These are phyloP conservation scores for Bugula neritina DNA, from an alignment of 2,888 invertebrate species.

Conservation along the genomic window DNA sequence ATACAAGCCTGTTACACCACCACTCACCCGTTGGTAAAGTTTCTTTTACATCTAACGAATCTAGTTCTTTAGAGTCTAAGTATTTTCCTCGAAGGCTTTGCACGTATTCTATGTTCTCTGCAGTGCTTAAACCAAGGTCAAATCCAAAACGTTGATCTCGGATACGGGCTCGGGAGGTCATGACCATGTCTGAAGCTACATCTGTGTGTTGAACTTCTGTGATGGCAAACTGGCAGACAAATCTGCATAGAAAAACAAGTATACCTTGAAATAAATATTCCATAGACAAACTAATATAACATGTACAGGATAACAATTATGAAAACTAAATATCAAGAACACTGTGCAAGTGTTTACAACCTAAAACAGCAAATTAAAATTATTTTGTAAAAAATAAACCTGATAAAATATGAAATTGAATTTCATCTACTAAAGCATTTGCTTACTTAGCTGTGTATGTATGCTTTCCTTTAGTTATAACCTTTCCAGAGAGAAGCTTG, in stretches of 20 bases:
- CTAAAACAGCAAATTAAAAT: too few species aligned
- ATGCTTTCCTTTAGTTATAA: background rate
- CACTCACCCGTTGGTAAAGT: background rate
- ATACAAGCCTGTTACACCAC: too few species aligned
- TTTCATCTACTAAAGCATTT: too few species aligned
- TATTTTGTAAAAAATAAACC: too few species aligned
- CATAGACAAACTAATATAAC: background rate
- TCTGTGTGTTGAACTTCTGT: constrained; percentile 58
- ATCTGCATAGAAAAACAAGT: constrained; percentile 40
- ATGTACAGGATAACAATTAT: background rate
- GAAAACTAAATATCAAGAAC: too few species aligned
- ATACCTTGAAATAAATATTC: too few species aligned
- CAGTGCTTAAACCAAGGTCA: background rate
- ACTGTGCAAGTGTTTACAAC: too few species aligned
- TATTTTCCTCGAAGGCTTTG: background rate
- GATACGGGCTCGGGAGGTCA: background rate
- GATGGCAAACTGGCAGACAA: constrained; percentile 64
- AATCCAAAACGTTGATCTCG: constrained; percentile 2
- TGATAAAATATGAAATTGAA: too few species aligned
- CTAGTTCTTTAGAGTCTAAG: background rate
- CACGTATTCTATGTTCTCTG: background rate
- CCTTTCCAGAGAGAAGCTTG: background rate
- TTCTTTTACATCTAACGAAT: constrained; percentile 4
- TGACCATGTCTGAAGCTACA: constrained; percentile 55
- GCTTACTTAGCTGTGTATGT: constrained; percentile 12